These are phyloP conservation scores for Tapera naevia DNA, from an alignment of 2,797 vertebrate genomes.

Conservation along the genomic window DNA sequence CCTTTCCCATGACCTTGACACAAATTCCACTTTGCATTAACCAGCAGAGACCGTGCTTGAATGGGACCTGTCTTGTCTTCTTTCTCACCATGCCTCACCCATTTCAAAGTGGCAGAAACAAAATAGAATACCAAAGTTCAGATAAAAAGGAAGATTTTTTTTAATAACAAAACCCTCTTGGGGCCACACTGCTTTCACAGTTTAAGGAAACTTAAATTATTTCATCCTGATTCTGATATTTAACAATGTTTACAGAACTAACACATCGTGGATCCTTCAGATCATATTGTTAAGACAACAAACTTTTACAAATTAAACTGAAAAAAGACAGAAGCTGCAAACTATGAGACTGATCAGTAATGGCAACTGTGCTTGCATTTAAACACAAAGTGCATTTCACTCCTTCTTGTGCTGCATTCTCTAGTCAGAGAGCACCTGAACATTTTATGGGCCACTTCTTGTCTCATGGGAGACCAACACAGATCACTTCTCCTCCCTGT, in stretches of 20 bases:
- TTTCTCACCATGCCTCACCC: slow-evolving; percentile 38
- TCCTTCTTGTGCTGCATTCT: neutral
- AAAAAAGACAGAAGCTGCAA: neutral
- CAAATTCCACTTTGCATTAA: slow-evolving; percentile 65
- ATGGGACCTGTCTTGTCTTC: slow-evolving; percentile 50
- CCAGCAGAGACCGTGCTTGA: slow-evolving; percentile 55
- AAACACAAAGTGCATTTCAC: neutral
- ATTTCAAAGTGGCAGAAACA: slow-evolving; percentile 43
- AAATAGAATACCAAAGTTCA: slow-evolving; percentile 49
- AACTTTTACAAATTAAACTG: slow-evolving; percentile 6
- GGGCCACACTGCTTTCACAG: slow-evolving; percentile 5
- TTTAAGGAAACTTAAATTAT: slow-evolving; percentile 36
- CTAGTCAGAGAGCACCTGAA: neutral
- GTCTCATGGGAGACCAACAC: neutral
- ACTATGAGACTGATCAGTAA: neutral
- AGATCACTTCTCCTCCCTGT: neutral
- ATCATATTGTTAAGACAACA: slow-evolving; percentile 5
- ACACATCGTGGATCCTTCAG: neutral
- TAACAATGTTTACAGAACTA: slow-evolving; percentile 38
- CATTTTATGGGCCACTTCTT: neutral
- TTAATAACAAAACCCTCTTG: slow-evolving; percentile 12
- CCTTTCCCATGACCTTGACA: slow-evolving; percentile 77
- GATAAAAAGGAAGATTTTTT: slow-evolving; percentile 29
- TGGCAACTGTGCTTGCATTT: neutral
- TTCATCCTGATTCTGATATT: slow-evolving; percentile 55